phyloP scores from a whole-genome alignment of 2,888 invertebrate genomes.

The Buathra laborator region DNA sequence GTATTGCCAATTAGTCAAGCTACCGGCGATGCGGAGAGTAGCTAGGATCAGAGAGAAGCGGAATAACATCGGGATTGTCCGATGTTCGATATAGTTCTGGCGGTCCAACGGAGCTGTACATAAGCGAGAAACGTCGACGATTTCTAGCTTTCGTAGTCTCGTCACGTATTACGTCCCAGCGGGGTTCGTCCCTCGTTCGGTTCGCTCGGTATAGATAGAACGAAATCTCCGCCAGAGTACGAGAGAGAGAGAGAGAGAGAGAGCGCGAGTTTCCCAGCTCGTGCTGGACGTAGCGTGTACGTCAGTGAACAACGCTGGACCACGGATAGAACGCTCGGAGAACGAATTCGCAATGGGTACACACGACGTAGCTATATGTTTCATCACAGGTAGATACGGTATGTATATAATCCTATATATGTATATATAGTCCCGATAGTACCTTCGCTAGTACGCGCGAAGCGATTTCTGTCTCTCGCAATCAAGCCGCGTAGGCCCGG shows the following conservation, averaged over 20 bases:
- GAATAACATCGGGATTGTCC: constrained; percentile 39
- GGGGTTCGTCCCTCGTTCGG: constrained; percentile 48
- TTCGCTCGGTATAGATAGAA: constrained; percentile 43
- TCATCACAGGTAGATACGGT: constrained; percentile 5
- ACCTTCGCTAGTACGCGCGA: constrained; percentile 49
- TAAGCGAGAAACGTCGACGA: constrained; percentile 34
- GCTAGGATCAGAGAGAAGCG: constrained; percentile 42
- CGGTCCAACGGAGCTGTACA: constrained; percentile 6
- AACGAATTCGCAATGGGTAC: constrained; percentile 26
- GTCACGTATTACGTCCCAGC: constrained; percentile 63
- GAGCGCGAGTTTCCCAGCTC: constrained; percentile 6
- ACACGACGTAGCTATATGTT: background rate
- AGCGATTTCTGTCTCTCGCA: constrained; percentile 78
- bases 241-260: constrained; percentile 44
- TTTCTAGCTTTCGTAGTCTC: constrained; percentile 47
- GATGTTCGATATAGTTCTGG: constrained; percentile 51
- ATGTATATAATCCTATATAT: constrained; percentile 13
- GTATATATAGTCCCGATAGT: background rate
- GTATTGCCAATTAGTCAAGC: constrained; percentile 80
- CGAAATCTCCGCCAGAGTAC: constrained; percentile 57
- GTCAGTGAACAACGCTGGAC: constrained; percentile 35
- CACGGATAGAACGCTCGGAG: constrained; percentile 9
- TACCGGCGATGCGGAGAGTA: constrained; percentile 18
- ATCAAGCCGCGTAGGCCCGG: constrained; percentile 83
- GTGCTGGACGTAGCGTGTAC: constrained; percentile 12